These are phyloP conservation scores for Ornithorhynchus anatinus DNA, from an alignment of 2,113 vertebrate species.

Conservation along the genomic window DNA sequence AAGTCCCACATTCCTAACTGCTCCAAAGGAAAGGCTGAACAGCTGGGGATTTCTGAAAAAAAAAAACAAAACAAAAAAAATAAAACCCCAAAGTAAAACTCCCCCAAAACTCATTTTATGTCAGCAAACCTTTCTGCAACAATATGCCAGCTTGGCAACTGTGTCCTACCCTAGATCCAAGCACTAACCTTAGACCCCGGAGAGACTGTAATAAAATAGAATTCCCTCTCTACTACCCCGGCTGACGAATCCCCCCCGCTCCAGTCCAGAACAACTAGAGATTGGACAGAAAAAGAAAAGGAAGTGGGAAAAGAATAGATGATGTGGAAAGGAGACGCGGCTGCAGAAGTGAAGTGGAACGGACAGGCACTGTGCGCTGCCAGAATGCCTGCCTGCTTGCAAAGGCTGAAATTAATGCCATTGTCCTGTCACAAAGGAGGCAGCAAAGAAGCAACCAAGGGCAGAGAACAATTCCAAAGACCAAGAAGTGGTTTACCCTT, in stretches of 20 bases:
- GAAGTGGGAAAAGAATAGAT: constrained; percentile 43
- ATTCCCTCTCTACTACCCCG: too few species aligned
- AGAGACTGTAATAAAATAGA: background rate
- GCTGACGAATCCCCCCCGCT: background rate
- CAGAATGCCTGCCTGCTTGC: constrained; percentile 55
- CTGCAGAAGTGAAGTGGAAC: constrained; percentile 80
- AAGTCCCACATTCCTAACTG: too few species aligned
- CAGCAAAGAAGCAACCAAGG: constrained; percentile 80
- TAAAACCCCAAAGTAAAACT: too few species aligned
- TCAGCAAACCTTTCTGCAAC: too few species aligned
- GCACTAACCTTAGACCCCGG: constrained; percentile 1
- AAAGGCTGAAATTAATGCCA: constrained; percentile 83
- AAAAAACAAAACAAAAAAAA: too few species aligned
- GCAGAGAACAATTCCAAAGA: constrained; percentile 57
- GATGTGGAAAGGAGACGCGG: constrained; percentile 57
- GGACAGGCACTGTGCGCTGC: constrained; percentile 75
- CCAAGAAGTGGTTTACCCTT: constrained; percentile 44
- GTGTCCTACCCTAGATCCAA: background rate
- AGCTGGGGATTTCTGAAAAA: too few species aligned
- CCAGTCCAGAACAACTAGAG: background rate
- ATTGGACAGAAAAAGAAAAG: background rate
- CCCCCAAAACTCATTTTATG: too few species aligned
- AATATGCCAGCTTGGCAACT: background rate
- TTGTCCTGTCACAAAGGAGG: constrained; percentile 82
- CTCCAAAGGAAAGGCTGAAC: too few species aligned